Conservation (phyloP, 23 tunicate species). For the Styela plicata region DNA sequence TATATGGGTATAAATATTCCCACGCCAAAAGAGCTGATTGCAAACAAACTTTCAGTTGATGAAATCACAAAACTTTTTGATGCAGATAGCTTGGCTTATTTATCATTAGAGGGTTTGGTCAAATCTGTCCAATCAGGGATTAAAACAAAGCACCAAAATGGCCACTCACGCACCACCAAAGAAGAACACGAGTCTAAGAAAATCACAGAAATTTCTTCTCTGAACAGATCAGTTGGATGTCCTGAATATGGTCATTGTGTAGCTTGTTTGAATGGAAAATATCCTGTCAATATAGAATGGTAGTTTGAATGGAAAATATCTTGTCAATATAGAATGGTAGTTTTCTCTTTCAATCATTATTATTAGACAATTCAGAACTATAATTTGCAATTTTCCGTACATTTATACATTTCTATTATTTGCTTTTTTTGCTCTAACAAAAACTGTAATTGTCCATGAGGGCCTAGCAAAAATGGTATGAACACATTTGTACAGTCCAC, state of each 20-base stretch:
- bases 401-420: no score
- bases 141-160: neutral
- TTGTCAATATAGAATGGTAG: constrained; percentile 69
- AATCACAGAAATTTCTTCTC: neutral
- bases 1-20: constrained; percentile 94
- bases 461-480: no score
- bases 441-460: no score
- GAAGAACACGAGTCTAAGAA: neutral
- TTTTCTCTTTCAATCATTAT: no score
- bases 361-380: no score
- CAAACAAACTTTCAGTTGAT: constrained; percentile 50
- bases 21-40: constrained; percentile 59
- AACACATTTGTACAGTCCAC: no score
- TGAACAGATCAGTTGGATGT: neutral
- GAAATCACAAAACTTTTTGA: constrained; percentile 46
- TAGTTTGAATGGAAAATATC: constrained; percentile 72
- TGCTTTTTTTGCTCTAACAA: no score
- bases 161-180: neutral
- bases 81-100: constrained; percentile 65
- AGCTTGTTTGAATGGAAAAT: constrained; percentile 74
- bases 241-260: constrained; percentile 65
- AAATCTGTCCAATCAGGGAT: constrained; percentile 39
- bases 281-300: constrained; percentile 76
- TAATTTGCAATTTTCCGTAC: no score
- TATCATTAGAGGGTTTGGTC: constrained; percentile 61